A percentile compares a stretch with the other conserved stretches of the same genome.
Conservation (phyloP, 1,140 invertebrate species). For the Pinna nobilis region DNA sequence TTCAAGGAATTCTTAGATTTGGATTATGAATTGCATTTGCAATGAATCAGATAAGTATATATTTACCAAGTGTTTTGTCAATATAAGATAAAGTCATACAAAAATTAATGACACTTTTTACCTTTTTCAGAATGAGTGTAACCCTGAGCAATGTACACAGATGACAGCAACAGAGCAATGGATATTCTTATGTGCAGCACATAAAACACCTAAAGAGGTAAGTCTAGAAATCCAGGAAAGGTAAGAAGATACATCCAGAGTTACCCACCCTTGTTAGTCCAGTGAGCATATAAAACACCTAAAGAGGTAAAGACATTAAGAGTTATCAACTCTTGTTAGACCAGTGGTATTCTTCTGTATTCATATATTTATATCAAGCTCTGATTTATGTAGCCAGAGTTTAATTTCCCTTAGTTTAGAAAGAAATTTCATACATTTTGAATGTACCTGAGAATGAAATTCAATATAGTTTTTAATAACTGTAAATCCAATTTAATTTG, state of each 20-base stretch:
- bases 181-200: slow-evolving; percentile 99
- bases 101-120: background rate
- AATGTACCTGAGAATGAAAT: too few species aligned
- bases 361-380: too few species aligned
- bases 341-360: too few species aligned
- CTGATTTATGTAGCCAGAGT: too few species aligned
- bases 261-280: background rate
- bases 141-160: slow-evolving; percentile 96
- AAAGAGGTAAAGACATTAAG: background rate
- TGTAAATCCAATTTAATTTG: too few species aligned
- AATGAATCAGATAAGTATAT: background rate
- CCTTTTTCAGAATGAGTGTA: slow-evolving; percentile 93
- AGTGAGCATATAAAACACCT: background rate
- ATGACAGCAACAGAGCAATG: slow-evolving; percentile 99
- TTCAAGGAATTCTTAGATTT: too few species aligned
- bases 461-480: too few species aligned
- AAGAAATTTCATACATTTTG: too few species aligned
- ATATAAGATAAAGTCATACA: background rate
- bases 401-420: too few species aligned
- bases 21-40: too few species aligned
- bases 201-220: slow-evolving; percentile 98
- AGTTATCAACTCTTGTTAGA: background rate
- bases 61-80: too few species aligned
- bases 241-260: background rate
- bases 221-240: background rate